phyloP scores from a whole-genome alignment of 2,797 vertebrate species.

The Chelonia mydas region DNA sequence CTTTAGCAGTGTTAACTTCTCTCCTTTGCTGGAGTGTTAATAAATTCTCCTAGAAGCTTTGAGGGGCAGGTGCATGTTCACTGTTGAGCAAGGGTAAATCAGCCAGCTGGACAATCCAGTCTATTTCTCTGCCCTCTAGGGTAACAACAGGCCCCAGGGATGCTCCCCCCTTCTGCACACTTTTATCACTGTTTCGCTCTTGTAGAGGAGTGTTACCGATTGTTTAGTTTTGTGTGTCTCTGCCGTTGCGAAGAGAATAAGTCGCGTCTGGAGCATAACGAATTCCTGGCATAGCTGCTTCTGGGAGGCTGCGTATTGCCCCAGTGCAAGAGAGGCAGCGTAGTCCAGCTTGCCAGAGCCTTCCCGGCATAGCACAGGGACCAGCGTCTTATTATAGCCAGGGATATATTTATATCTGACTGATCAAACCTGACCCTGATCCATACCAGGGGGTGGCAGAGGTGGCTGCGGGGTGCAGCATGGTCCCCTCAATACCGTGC shows the following conservation, averaged over 20 bases:
- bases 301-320: slow-evolving; percentile 68
- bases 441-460: background rate
- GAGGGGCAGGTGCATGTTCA: slow-evolving; percentile 13
- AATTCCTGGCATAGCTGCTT: slow-evolving; percentile 73
- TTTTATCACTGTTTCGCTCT: slow-evolving; percentile 76
- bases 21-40: slow-evolving; percentile 5
- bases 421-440: no score
- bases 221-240: slow-evolving; percentile 79
- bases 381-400: no score
- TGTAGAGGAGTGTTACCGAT: slow-evolving; percentile 79
- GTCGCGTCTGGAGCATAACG: slow-evolving; percentile 83
- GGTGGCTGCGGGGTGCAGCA: background rate
- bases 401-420: no score
- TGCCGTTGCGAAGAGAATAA: slow-evolving; percentile 69
- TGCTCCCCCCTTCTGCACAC: slow-evolving; percentile 64
- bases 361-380: slow-evolving; percentile 22
- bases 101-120: slow-evolving; percentile 26
- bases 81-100: slow-evolving; percentile 35
- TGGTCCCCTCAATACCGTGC: background rate
- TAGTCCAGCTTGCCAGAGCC: slow-evolving; percentile 64
- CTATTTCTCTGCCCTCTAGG: slow-evolving; percentile 62
- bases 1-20: background rate
- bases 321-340: slow-evolving; percentile 69
- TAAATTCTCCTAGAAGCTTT: background rate
- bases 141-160: slow-evolving; percentile 67